These are phyloP conservation scores for Rousettus leschenaultii DNA, from an alignment of 2,113 vertebrate genomes.

Conservation along the genomic window DNA sequence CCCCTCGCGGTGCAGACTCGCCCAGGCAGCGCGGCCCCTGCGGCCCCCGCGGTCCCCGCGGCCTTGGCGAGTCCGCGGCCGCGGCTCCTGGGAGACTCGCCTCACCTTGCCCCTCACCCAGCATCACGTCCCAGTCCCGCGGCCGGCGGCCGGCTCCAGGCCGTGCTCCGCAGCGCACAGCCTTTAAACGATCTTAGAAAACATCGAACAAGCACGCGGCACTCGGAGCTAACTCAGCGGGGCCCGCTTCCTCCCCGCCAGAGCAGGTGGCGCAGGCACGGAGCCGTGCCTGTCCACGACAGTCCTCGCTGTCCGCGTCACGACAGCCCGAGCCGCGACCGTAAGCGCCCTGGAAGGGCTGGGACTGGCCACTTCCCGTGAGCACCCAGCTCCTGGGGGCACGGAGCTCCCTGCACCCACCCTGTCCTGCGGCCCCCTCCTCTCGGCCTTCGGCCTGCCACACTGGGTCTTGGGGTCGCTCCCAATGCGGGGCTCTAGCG, in stretches of 20 bases:
- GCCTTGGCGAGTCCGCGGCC: background rate
- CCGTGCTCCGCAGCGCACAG: rapidly evolving
- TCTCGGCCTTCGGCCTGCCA: too few relatives aligned
- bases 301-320: too few relatives aligned
- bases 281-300: too few relatives aligned
- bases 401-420: too few relatives aligned
- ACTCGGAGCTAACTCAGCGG: rapidly evolving
- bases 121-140: too few relatives aligned
- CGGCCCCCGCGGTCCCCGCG: background rate
- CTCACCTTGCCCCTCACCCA: rapidly evolving
- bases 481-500: too few relatives aligned
- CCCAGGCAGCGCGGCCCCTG: background rate
- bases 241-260: rapidly evolving
- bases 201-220: rapidly evolving
- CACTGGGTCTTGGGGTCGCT: too few relatives aligned
- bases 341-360: too few relatives aligned
- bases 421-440: too few relatives aligned
- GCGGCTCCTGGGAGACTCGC: background rate
- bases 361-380: too few relatives aligned
- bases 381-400: too few relatives aligned
- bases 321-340: too few relatives aligned
- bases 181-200: background rate
- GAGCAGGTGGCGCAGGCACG: background rate
- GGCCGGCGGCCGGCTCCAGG: rapidly evolving
- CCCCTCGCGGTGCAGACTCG: rapidly evolving